phyloP scores from a whole-genome alignment of 2,797 vertebrate genomes.

The Chromobotia macracanthus region DNA sequence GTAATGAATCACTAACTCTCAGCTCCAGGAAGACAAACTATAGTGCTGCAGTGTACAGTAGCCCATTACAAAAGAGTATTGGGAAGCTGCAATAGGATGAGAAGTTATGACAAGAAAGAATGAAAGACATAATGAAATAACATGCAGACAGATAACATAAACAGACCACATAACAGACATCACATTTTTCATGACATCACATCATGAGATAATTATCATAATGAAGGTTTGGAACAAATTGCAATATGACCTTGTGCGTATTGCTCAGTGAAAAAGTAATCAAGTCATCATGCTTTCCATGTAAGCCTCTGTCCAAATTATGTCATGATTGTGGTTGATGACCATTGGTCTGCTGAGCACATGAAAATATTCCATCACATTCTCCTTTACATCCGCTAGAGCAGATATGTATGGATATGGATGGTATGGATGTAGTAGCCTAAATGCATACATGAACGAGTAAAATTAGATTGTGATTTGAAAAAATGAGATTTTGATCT shows the following conservation, averaged over 20 bases:
- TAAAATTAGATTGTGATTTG: not conserved
- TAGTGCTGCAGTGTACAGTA: constrained; percentile 48
- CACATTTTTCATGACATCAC: constrained; percentile 83
- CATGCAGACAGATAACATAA: not conserved
- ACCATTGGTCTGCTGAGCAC: constrained; percentile 98
- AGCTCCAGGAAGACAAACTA: constrained; percentile 7
- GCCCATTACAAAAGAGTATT: not conserved
- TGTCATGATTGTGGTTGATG: constrained; percentile 95
- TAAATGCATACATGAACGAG: constrained; percentile 61
- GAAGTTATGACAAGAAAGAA: not conserved
- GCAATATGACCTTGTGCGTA: too few relatives aligned
- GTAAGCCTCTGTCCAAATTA: constrained; percentile 98
- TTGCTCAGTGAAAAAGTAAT: constrained; percentile 62
- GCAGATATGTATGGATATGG: constrained; percentile 97
- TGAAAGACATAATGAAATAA: not conserved
- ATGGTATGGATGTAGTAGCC: constrained; percentile 98
- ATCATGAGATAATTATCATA: constrained; percentile 48
- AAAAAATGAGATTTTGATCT: not conserved
- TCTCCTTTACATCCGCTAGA: constrained; percentile 94
- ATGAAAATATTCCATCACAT: constrained; percentile 97
- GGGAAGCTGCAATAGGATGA: constrained; percentile 16
- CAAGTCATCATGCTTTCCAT: constrained; percentile 94
- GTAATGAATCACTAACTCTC: not conserved
- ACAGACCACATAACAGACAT: not conserved
- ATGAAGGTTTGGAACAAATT: too few relatives aligned